These are phyloP conservation scores for Romanogobio albipinnatus DNA, from an alignment of 2,113 vertebrate species.

Conservation along the genomic window DNA sequence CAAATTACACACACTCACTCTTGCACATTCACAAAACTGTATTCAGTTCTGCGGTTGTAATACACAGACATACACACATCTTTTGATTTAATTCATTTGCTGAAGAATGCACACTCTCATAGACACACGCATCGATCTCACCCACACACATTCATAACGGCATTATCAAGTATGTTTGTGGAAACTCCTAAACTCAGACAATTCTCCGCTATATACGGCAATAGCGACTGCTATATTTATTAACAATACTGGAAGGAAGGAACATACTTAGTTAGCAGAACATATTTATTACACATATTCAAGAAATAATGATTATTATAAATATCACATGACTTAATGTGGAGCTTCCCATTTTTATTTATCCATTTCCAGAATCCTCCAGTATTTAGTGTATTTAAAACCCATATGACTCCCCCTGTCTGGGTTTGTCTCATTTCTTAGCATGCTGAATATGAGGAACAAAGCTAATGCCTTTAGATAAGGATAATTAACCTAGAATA, in stretches of 20 bases:
- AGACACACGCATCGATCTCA: conserved; percentile 17
- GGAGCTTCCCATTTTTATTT: background rate
- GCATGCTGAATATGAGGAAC: conserved; percentile 6
- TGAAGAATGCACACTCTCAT: conserved; percentile 1
- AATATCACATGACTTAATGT: conserved; percentile 30
- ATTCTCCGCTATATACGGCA: background rate
- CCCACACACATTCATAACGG: conserved; percentile 14
- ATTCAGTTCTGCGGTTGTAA: background rate
- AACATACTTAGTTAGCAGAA: background rate
- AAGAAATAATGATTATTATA: background rate
- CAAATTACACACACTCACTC: background rate
- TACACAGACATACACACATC: background rate
- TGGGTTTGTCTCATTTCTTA: conserved; percentile 30
- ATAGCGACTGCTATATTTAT: background rate
- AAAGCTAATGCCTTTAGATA: conserved; percentile 46
- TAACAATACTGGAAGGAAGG: background rate
- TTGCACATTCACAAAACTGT: background rate
- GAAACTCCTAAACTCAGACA: background rate
- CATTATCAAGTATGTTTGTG: background rate
- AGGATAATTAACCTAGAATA: conserved; percentile 55
- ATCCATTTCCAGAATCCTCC: conserved; percentile 31
- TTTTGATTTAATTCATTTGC: background rate
- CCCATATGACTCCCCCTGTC: conserved; percentile 22
- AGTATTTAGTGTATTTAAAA: conserved; percentile 14
- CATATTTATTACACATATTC: conserved; percentile 11